Evolutionary conservation across 2,888 invertebrate genomes (phyloP), one percentile per base, ranked within the genome.

Genomic region (Volucella inanis): DNA sequence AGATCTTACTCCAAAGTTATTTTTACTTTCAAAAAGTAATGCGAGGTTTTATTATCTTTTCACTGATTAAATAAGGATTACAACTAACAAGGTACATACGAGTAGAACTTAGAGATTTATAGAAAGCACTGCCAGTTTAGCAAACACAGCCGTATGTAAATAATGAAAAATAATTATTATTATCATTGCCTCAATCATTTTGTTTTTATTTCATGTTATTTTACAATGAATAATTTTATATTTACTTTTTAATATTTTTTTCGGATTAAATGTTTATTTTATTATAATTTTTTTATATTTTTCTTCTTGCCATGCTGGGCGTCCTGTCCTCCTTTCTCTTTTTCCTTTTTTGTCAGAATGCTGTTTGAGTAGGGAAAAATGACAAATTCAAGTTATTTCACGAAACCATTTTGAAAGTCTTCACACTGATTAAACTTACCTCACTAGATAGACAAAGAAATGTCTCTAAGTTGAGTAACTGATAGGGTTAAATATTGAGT

Each of bases 121-220:
- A 22, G 18, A 22, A 22, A 22, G 18, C 18, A 22, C 18, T 1
- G 18, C 2, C 3, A 22, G 18, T 31, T 31, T 31, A 45, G 1
- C 10, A 45, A 45, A 12, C 3, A 14, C 39, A 45, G 14, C 47
- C 22, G 45, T 68, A 47, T 10, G 43, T 12, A 14, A 39, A 50
- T 59, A n/a, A 9, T 43, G 45, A 22, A 50, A 18, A 59, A 39
- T 18, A 54, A 3, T 72, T 41, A 2, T 15, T 43, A 54, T 62
- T 61, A 55, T 80, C 71, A 77, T 82, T 82, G 77, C 47, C 71
- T 61, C 41, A 59, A 61, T 65, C 57, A 59, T 43, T 77, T 72
- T 64, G 50, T 52, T 57, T 72, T 77, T 65, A 47, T 77, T 79
- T 79, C 75, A 84, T 84, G 74, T 84, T 84, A 79, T 84, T 79